phyloP scores from a whole-genome alignment of 2,888 invertebrate genomes.

The Sialis lutaria region DNA sequence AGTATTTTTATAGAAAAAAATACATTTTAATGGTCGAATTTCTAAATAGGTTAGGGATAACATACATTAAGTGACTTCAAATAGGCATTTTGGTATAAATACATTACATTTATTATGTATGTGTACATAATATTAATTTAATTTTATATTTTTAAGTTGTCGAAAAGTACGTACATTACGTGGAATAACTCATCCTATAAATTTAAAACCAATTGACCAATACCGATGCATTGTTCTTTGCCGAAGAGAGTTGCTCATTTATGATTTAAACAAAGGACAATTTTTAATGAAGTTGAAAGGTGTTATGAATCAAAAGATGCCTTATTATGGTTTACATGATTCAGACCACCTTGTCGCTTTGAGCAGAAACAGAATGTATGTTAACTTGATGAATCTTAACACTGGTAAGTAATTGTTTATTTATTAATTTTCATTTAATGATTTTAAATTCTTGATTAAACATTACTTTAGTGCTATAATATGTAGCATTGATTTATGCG shows the following conservation, averaged over 20 bases:
- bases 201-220: slow-evolving; percentile 59
- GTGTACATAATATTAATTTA: not conserved
- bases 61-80: no score
- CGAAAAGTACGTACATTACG: slow-evolving; percentile 48
- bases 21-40: no score
- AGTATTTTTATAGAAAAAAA: no score
- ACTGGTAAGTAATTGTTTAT: slow-evolving; percentile 32
- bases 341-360: slow-evolving; percentile 62
- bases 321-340: slow-evolving; percentile 73
- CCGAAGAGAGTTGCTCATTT: slow-evolving; percentile 60
- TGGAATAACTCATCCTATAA: slow-evolving; percentile 61
- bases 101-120: no score
- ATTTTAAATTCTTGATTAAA: no score
- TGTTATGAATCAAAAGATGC: slow-evolving; percentile 88
- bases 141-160: slow-evolving; percentile 28
- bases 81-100: no score
- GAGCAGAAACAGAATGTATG: slow-evolving; percentile 76
- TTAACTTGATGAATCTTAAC: slow-evolving; percentile 70
- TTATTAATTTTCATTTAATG: no score
- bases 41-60: no score
- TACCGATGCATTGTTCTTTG: slow-evolving; percentile 65
- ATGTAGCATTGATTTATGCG: no score
- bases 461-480: no score
- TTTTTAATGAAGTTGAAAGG: slow-evolving; percentile 59
- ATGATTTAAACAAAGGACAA: slow-evolving; percentile 59